Conservation (phyloP, 1,140 invertebrate species). For the Meloidogyne exigua region DNA sequence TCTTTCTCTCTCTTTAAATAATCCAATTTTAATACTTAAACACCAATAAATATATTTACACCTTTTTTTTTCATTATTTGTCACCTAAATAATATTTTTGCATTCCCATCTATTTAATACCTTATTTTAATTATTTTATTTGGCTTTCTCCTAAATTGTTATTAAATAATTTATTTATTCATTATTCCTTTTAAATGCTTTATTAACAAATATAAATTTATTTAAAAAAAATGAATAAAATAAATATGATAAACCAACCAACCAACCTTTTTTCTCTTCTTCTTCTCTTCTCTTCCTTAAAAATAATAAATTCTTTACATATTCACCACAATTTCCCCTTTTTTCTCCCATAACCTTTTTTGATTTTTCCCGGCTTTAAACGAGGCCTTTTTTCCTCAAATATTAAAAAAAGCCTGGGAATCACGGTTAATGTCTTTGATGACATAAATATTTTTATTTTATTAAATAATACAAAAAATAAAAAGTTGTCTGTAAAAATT, state of each 20-base stretch:
- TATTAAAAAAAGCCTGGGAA: conserved; percentile 1
- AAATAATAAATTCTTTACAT: too few species aligned
- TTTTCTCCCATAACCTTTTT: conserved; percentile 1
- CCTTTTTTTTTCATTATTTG: too few species aligned
- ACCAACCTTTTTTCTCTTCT: not conserved
- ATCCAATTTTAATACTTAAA: not conserved
- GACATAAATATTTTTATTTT: not conserved
- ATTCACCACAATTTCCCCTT: too few species aligned
- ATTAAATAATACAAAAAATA: not conserved
- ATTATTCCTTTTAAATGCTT: too few species aligned
- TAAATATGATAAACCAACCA: not conserved
- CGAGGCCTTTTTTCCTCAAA: not conserved
- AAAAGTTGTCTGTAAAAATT: not conserved
- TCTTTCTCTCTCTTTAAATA: not conserved
- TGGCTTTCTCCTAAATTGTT: not conserved
- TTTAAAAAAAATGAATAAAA: not conserved
- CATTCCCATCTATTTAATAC: not conserved
- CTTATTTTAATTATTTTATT: conserved; percentile 6
- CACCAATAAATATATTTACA: not conserved
- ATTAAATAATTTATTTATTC: not conserved
- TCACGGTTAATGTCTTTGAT: not conserved
- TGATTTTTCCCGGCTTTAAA: not conserved
- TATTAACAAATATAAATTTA: too few species aligned
- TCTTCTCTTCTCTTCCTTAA: not conserved
- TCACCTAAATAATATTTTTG: not conserved